Evolutionary conservation across 2,113 vertebrate genomes (phyloP).

Genomic region (Solea senegalensis): DNA sequence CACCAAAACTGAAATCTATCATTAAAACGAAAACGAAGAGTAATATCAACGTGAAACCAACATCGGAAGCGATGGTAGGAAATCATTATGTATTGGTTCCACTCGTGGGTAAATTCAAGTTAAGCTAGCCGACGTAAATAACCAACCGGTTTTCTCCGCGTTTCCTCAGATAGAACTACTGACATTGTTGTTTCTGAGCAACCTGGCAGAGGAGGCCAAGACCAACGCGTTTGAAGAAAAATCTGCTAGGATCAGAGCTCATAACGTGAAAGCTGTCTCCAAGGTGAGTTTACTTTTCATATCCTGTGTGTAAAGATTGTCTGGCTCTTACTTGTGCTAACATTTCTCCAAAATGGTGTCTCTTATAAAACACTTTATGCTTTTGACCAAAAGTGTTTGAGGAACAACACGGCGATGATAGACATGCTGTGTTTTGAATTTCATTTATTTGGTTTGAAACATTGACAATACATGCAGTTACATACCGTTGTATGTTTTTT

Average conservation of each 20-base stretch:
- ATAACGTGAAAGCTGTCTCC: conserved; percentile 70
- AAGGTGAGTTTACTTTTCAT: conserved; percentile 63
- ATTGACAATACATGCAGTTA: no score
- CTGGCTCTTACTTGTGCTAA: neutral
- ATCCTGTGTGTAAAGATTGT: no score
- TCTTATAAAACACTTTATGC: no score
- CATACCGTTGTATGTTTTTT: no score
- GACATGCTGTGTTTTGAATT: no score
- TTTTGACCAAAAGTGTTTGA: no score
- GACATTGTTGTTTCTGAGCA: conserved; percentile 72
- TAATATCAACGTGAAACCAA: conserved; percentile 39
- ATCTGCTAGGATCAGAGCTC: conserved; percentile 69
- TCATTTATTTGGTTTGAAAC: no score
- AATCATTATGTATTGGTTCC: neutral
- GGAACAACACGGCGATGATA: no score
- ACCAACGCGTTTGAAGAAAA: conserved; percentile 78
- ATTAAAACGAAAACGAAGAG: conserved; percentile 55
- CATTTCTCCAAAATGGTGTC: neutral
- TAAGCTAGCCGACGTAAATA: neutral
- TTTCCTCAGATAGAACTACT: conserved; percentile 71
- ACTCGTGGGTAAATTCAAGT: neutral
- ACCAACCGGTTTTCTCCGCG: accelerated
- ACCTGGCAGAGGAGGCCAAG: conserved; percentile 75
- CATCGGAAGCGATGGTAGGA: conserved; percentile 70
- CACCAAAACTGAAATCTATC: conserved; percentile 50